Percentiles rank a stretch among this genome's conserved stretches.
These are phyloP conservation scores for Leptinotarsa lineolata DNA, from an alignment of 1,140 invertebrate species.

Conservation along the genomic window DNA sequence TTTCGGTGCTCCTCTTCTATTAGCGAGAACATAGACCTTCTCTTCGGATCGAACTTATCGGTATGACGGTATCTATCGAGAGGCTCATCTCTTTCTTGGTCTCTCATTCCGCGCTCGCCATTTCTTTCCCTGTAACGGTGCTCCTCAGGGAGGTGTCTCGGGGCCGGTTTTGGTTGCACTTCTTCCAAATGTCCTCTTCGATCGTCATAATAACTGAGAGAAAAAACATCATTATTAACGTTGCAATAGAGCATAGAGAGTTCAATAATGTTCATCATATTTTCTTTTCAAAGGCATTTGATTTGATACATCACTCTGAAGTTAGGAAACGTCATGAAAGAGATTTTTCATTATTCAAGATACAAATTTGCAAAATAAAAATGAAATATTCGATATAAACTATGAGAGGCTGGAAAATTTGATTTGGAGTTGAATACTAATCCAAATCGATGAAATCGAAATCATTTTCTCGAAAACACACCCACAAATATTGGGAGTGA, in stretches of 20 bases:
- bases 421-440: too few species aligned
- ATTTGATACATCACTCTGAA: neutral
- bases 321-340: neutral
- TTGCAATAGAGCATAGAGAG: too few species aligned
- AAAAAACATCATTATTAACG: neutral
- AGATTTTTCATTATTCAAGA: neutral
- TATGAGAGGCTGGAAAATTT: too few species aligned
- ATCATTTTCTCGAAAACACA: too few species aligned
- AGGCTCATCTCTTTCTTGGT: constrained; percentile 30
- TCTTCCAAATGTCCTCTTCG: constrained; percentile 32
- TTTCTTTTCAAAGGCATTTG: too few species aligned
- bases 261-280: too few species aligned
- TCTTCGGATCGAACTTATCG: constrained; percentile 53
- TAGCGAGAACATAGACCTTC: constrained; percentile 55
- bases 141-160: constrained; percentile 43
- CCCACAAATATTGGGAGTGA: too few species aligned
- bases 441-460: too few species aligned
- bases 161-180: constrained; percentile 45
- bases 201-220: constrained; percentile 38
- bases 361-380: neutral
- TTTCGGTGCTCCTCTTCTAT: constrained; percentile 56
- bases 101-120: constrained; percentile 28
- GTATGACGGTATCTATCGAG: constrained; percentile 51
- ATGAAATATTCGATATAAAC: too few species aligned
- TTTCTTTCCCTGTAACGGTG: constrained; percentile 51